Percentiles rank a stretch among this genome's conserved stretches.
Conservation (phyloP, 1,140 invertebrate species). For the Galleria mellonella region DNA sequence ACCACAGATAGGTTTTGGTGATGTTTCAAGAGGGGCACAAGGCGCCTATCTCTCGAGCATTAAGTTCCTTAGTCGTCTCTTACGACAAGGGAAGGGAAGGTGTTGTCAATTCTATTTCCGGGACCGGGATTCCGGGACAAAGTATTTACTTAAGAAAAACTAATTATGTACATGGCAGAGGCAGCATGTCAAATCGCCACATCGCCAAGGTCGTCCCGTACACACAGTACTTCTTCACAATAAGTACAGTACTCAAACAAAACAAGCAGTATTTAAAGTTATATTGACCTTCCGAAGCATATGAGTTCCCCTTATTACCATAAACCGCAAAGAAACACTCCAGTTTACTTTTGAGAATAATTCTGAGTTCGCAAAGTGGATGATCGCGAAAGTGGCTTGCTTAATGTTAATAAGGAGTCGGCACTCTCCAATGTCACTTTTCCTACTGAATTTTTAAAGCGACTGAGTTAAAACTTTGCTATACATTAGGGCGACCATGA, state of each 20-base stretch:
- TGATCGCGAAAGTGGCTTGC: constrained; percentile 34
- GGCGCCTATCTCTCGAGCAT: too few species aligned
- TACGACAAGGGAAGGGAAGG: too few species aligned
- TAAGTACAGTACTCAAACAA: neutral
- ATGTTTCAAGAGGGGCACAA: too few species aligned
- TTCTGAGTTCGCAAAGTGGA: constrained; percentile 11
- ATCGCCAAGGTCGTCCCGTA: too few species aligned
- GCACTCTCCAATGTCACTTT: constrained; percentile 33
- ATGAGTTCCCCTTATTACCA: constrained; percentile 2
- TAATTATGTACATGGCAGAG: too few species aligned
- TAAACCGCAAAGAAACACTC: constrained; percentile 3
- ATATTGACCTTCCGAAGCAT: constrained; percentile 1
- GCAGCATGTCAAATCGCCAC: too few species aligned
- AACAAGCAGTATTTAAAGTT: neutral
- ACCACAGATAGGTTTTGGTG: too few species aligned
- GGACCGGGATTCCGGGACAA: too few species aligned
- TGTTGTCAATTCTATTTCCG: too few species aligned
- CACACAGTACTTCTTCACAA: neutral
- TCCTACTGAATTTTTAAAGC: constrained; percentile 47
- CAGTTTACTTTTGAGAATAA: constrained; percentile 2
- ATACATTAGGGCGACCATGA: constrained; percentile 22
- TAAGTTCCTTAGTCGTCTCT: too few species aligned
- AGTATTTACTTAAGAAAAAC: too few species aligned
- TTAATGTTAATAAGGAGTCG: constrained; percentile 39
- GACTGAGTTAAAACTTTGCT: constrained; percentile 32